A percentile compares a stretch with the other conserved stretches of the same genome.
These are phyloP conservation scores for Gastracanthus pulcherrimus DNA, from an alignment of 2,888 invertebrate genomes.

Conservation along the genomic window DNA sequence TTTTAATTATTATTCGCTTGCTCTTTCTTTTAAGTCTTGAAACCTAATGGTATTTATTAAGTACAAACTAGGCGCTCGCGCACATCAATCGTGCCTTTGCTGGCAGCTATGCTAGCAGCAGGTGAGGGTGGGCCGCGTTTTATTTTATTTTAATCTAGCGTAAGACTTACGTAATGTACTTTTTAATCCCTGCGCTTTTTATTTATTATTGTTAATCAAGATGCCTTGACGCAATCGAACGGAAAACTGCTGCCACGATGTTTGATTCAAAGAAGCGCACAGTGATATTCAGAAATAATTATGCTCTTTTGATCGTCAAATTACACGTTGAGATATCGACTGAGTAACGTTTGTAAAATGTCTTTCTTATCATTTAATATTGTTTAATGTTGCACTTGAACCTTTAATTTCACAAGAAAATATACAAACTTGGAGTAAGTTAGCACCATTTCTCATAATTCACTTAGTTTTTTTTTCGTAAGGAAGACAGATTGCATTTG, in stretches of 20 bases:
- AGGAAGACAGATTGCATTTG: too few species aligned
- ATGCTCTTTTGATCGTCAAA: not conserved
- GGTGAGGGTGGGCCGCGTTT: slow-evolving; percentile 23
- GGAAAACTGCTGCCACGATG: not conserved
- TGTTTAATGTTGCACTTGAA: too few species aligned
- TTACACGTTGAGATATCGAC: too few species aligned
- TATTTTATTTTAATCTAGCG: slow-evolving; percentile 5
- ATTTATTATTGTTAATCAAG: slow-evolving; percentile 17
- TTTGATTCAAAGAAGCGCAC: not conserved
- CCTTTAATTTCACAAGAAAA: too few species aligned
- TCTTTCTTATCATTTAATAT: too few species aligned
- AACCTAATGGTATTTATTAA: slow-evolving; percentile 38
- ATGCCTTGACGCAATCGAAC: slow-evolving; percentile 23
- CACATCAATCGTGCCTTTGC: slow-evolving; percentile 39
- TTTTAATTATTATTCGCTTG: not conserved
- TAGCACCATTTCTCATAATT: too few species aligned
- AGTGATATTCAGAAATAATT: too few species aligned
- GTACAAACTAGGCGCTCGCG: slow-evolving; percentile 46
- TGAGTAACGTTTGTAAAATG: too few species aligned
- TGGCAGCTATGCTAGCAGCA: slow-evolving; percentile 47
- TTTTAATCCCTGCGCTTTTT: slow-evolving; percentile 46
- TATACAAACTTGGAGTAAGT: too few species aligned
- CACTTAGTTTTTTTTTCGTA: too few species aligned
- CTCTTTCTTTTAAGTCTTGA: slow-evolving; percentile 19
- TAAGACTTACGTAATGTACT: slow-evolving; percentile 33